Conservation (phyloP, 2,888 invertebrate species). For the Dioctria linearis region DNA sequence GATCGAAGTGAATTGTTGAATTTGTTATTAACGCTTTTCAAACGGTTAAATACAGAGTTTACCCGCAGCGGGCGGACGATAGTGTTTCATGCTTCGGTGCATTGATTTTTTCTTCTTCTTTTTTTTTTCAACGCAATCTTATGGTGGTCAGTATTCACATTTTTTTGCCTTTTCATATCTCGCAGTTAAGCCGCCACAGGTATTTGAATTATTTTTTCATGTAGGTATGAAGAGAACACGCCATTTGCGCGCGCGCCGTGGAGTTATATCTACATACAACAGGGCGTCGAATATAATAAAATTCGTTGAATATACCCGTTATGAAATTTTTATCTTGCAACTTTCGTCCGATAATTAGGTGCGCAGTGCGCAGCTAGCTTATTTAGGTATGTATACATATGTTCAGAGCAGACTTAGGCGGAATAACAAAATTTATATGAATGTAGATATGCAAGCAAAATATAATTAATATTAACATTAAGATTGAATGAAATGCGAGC, state of each 20-base stretch:
- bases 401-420: neutral
- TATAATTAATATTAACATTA: neutral
- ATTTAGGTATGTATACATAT: neutral
- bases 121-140: neutral
- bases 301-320: conserved; percentile 14
- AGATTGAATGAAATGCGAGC: neutral
- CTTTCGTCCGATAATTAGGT: conserved; percentile 28
- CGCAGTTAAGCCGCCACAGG: neutral
- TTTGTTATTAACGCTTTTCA: neutral
- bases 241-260: neutral
- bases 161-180: neutral
- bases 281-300: neutral
- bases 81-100: conserved; percentile 16
- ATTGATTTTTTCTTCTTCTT: neutral
- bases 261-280: too few relatives aligned
- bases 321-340: conserved; percentile 33
- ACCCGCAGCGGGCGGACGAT: neutral
- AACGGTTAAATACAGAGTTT: neutral
- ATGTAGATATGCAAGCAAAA: neutral
- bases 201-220: neutral
- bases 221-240: neutral
- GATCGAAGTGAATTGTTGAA: neutral
- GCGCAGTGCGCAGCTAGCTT: neutral
- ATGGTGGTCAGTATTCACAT: conserved; percentile 13
- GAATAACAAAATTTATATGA: neutral